Percentiles rank a stretch among this genome's conserved stretches.
Conservation (phyloP, 2,888 invertebrate genomes). For the Volucella bombylans region DNA sequence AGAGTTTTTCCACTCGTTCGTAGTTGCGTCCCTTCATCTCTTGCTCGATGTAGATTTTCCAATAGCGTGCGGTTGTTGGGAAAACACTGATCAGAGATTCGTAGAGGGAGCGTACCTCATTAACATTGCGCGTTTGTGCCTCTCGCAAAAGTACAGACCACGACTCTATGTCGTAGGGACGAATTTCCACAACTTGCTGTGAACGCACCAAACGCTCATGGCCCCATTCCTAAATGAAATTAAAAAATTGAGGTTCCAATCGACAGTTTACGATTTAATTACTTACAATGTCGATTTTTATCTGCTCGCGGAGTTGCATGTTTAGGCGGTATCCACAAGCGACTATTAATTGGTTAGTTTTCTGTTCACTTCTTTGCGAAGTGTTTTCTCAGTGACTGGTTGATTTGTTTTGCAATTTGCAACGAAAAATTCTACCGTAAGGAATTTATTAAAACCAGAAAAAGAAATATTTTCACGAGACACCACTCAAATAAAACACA, state of each 20-base stretch:
- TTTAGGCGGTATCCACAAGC: background rate
- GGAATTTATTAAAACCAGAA: background rate
- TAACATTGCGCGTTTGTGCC: conserved; percentile 92
- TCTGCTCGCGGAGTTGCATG: conserved; percentile 82
- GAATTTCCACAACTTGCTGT: conserved; percentile 92
- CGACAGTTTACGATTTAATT: background rate
- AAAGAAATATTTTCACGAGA: background rate
- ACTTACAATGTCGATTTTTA: conserved; percentile 82
- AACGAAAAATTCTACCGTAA: background rate
- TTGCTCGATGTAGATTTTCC: conserved; percentile 99
- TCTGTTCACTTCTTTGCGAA: background rate
- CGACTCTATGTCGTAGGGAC: conserved; percentile 97
- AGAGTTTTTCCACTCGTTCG: conserved; percentile 99
- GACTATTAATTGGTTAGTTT: background rate
- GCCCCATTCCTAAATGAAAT: conserved; percentile 89
- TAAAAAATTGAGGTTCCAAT: background rate
- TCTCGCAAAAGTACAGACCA: conserved; percentile 98
- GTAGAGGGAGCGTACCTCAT: conserved; percentile 94
- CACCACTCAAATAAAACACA: conserved; percentile 26
- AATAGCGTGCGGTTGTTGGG: conserved; percentile 97
- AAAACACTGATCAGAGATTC: conserved; percentile 97
- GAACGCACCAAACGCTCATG: conserved; percentile 92
- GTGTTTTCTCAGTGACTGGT: background rate
- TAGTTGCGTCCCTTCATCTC: conserved; percentile 98
- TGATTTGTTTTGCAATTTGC: background rate